These are phyloP conservation scores for Physella acuta DNA, from an alignment of 1,140 invertebrate genomes.

Conservation along the genomic window DNA sequence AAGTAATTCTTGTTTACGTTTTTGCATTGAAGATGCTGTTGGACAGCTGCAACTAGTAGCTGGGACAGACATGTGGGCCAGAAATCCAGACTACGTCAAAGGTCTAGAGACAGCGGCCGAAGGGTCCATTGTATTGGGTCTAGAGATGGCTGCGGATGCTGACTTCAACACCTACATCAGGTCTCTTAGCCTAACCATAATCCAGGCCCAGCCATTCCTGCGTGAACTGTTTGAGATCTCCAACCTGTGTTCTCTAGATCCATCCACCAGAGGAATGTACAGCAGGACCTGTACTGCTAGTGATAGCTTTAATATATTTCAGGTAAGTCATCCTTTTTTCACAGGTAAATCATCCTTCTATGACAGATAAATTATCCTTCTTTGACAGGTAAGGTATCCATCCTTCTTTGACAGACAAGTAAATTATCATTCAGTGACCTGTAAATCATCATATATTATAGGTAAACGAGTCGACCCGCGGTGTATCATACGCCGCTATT, in stretches of 20 bases:
- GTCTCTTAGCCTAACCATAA: constrained; percentile 20
- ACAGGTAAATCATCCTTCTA: no score
- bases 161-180: constrained; percentile 37
- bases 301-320: no score
- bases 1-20: no score
- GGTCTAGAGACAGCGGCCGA: constrained; percentile 34
- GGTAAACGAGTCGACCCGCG: no score
- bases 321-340: no score
- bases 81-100: constrained; percentile 11
- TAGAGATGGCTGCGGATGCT: constrained; percentile 8
- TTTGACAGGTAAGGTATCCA: no score
- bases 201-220: constrained; percentile 31
- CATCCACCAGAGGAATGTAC: constrained; percentile 34
- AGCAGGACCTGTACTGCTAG: constrained; percentile 28
- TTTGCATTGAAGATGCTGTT: constrained; percentile 11
- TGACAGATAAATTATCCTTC: no score
- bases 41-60: constrained; percentile 38
- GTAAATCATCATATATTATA: no score
- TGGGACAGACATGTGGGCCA: constrained; percentile 41
- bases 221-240: constrained; percentile 47
- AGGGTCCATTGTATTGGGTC: constrained; percentile 36
- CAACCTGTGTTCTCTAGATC: constrained; percentile 44
- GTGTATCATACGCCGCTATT: no score
- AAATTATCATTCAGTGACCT: no score
- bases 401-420: no score